Evolutionary conservation across 2,113 vertebrate species (phyloP).

Genomic region (Hucho hucho): DNA sequence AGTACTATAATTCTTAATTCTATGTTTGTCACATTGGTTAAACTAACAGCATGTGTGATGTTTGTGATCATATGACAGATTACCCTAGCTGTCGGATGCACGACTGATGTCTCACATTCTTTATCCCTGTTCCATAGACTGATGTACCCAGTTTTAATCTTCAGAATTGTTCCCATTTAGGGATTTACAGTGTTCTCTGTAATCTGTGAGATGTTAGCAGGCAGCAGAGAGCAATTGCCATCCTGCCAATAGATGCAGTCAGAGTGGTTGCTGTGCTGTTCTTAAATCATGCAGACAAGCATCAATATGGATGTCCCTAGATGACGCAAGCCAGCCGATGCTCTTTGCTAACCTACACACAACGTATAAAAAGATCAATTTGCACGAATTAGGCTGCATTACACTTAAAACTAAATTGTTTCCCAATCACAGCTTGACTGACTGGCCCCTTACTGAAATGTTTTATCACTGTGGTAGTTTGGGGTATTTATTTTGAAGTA

Average conservation of each 20-base stretch:
- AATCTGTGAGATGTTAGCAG: background rate
- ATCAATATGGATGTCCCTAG: conserved; percentile 38
- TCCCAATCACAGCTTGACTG: too few relatives aligned
- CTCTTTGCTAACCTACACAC: conserved; percentile 20
- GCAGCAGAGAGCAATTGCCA: background rate
- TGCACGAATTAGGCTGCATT: conserved; percentile 39
- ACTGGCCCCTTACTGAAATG: too few relatives aligned
- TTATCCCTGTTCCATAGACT: too few relatives aligned
- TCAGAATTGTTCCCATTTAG: background rate
- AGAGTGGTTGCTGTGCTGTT: background rate
- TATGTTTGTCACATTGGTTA: too few relatives aligned
- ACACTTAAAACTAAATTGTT: background rate
- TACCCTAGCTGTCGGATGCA: too few relatives aligned
- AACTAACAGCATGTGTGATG: background rate
- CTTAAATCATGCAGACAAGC: background rate
- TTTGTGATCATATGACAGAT: background rate
- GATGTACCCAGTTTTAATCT: background rate
- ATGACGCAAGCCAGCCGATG: background rate
- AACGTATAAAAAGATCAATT: conserved; percentile 39
- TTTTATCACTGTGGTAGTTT: too few relatives aligned
- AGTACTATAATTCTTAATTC: too few relatives aligned
- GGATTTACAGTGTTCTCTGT: background rate
- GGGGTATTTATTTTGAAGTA: too few relatives aligned
- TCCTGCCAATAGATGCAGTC: background rate
- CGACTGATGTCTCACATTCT: too few relatives aligned